A percentile compares a stretch with the other conserved stretches of the same genome.
phyloP scores from a whole-genome alignment of 1,140 invertebrate genomes.

The Vanessa tameamea region DNA sequence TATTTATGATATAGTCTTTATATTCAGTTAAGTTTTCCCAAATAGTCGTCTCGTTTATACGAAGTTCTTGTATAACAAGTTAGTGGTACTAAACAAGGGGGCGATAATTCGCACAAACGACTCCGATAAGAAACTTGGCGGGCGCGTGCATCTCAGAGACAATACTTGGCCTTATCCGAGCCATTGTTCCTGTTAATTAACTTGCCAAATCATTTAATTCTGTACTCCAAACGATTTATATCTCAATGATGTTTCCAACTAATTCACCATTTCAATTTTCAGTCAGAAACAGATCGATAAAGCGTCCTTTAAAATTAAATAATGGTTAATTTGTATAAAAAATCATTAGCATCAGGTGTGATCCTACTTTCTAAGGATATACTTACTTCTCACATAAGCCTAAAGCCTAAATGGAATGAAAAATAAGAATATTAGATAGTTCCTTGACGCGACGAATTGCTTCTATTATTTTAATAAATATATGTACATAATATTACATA shows the following conservation, averaged over 20 bases:
- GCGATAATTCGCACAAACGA: constrained; percentile 31
- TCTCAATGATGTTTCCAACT: constrained; percentile 11
- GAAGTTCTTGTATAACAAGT: constrained; percentile 18
- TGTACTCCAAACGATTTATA: constrained; percentile 29
- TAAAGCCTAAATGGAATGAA: too few species aligned
- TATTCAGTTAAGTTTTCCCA: not conserved
- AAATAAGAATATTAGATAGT: too few species aligned
- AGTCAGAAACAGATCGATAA: too few species aligned
- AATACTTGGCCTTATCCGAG: constrained; percentile 22
- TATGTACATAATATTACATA: too few species aligned
- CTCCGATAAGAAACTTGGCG: constrained; percentile 23
- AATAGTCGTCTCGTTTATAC: constrained; percentile 5
- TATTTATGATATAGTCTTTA: not conserved
- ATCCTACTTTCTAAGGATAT: too few species aligned
- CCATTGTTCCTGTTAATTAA: constrained; percentile 33
- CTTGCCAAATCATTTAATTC: constrained; percentile 31
- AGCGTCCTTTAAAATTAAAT: too few species aligned
- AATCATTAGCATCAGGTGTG: too few species aligned
- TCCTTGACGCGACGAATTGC: too few species aligned
- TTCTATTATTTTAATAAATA: too few species aligned
- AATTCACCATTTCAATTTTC: not conserved
- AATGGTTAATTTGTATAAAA: too few species aligned
- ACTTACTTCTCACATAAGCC: too few species aligned
- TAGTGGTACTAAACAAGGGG: constrained; percentile 9
- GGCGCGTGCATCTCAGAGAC: constrained; percentile 28